phyloP scores from a whole-genome alignment of 2,797 vertebrate genomes.

The Siniperca scherzeri region DNA sequence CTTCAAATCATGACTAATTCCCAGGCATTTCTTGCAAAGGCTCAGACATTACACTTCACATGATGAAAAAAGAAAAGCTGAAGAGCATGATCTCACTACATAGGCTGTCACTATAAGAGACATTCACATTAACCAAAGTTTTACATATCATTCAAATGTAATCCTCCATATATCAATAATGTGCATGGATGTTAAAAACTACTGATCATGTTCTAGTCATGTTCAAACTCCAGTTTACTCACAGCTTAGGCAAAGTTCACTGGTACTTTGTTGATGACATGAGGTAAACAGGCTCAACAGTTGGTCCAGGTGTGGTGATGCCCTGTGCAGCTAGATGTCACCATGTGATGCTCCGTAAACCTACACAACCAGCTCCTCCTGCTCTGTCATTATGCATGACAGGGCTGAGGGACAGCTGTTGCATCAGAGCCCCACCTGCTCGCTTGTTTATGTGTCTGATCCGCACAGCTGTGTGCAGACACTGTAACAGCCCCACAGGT shows the following conservation, averaged over 20 bases:
- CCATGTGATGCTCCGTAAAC: constrained; percentile 68
- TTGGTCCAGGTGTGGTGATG: constrained; percentile 72
- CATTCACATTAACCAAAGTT: not conserved
- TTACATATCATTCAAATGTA: not conserved
- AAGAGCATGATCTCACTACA: constrained; percentile 19
- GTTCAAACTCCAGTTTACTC: not conserved
- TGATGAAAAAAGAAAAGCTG: constrained; percentile 17
- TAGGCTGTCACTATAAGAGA: not conserved
- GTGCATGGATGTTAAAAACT: not conserved
- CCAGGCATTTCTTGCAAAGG: constrained; percentile 37
- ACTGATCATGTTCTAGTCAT: not conserved
- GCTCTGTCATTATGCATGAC: constrained; percentile 73
- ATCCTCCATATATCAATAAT: not conserved
- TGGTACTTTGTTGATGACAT: constrained; percentile 58
- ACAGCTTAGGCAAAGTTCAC: constrained; percentile 30
- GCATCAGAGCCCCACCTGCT: constrained; percentile 65
- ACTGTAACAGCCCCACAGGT: not conserved
- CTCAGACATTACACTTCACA: constrained; percentile 19
- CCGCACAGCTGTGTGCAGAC: constrained; percentile 14
- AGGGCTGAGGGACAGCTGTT: constrained; percentile 75
- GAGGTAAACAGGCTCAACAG: constrained; percentile 59
- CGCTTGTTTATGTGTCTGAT: constrained; percentile 54
- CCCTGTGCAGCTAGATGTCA: constrained; percentile 66
- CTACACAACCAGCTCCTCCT: constrained; percentile 79
- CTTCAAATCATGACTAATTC: constrained; percentile 61